Percentiles rank a stretch among this genome's conserved stretches.
Evolutionary conservation across 2,113 vertebrate genomes (phyloP).

Genomic region (Esox niger): DNA sequence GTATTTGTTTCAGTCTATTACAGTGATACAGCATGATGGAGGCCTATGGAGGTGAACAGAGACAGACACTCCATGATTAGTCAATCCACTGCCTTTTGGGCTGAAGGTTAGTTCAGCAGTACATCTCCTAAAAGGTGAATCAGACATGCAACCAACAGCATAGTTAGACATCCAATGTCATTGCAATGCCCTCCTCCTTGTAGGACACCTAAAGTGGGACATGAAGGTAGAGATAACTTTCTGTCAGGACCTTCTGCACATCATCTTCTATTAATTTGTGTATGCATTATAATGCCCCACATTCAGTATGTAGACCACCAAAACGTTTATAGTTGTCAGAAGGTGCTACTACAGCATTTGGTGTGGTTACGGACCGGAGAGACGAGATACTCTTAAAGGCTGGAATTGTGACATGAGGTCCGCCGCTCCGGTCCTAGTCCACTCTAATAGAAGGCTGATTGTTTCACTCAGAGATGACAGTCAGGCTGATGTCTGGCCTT

Average conservation of each 20-base stretch:
- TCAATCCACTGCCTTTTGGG: no score
- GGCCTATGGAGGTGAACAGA: slow-evolving; percentile 3
- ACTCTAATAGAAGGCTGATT: slow-evolving; percentile 65
- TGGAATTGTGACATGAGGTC: slow-evolving; percentile 64
- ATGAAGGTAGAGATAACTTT: no score
- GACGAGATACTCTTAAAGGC: slow-evolving; percentile 51
- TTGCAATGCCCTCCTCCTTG: no score
- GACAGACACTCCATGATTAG: no score
- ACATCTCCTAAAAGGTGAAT: no score
- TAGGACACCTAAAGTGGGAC: no score
- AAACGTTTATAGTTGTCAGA: neutral
- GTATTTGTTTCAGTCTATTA: slow-evolving; percentile 43
- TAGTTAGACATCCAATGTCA: no score
- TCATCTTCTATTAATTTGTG: no score
- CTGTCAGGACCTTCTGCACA: neutral
- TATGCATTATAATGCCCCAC: neutral
- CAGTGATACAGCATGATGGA: slow-evolving; percentile 28
- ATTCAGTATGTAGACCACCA: neutral
- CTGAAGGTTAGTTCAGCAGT: no score
- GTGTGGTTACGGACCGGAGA: slow-evolving; percentile 23
- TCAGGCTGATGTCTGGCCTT: slow-evolving; percentile 31
- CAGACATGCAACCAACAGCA: no score
- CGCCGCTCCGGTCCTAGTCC: slow-evolving; percentile 53
- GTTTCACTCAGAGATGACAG: slow-evolving; percentile 57
- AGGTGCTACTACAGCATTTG: neutral